Evolutionary conservation across 1,140 invertebrate genomes (phyloP).

Genomic region (Idris sp.): DNA sequence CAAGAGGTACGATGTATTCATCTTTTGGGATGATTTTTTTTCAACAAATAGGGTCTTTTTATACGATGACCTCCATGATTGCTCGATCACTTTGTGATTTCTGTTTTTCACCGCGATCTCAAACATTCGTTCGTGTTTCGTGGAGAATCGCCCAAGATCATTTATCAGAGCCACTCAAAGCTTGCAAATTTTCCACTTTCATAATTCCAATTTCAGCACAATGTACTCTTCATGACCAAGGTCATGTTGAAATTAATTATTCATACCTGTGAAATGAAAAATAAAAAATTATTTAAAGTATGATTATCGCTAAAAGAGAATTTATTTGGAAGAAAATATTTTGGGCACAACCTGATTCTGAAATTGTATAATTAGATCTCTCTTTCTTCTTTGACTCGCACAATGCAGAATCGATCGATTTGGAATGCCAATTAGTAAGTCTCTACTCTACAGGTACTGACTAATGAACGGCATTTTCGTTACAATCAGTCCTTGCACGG

Average conservation of each 20-base stretch:
- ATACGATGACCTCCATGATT: slow-evolving; percentile 44
- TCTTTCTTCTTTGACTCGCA: too few relatives aligned
- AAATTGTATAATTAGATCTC: slow-evolving; percentile 39
- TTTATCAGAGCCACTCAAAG: slow-evolving; percentile 44
- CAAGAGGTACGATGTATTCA: slow-evolving; percentile 72
- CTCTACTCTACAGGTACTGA: slow-evolving; percentile 20
- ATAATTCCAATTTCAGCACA: slow-evolving; percentile 12
- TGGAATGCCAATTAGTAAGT: slow-evolving; percentile 57
- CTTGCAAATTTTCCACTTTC: slow-evolving; percentile 25
- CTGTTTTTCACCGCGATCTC: slow-evolving; percentile 29
- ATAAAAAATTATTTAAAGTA: slow-evolving; percentile 18
- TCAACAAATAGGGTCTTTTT: slow-evolving; percentile 30
- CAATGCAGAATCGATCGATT: slow-evolving; percentile 50
- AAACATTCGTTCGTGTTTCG: slow-evolving; percentile 39
- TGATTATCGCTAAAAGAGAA: slow-evolving; percentile 3
- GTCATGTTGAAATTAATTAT: slow-evolving; percentile 30
- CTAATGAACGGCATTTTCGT: slow-evolving; percentile 54
- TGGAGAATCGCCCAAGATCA: slow-evolving; percentile 14
- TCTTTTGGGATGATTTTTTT: slow-evolving; percentile 48
- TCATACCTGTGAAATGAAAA: slow-evolving; percentile 13
- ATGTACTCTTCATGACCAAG: slow-evolving; percentile 25
- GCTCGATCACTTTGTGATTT: slow-evolving; percentile 43
- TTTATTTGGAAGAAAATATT: slow-evolving; percentile 5
- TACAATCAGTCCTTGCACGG: slow-evolving; percentile 45
- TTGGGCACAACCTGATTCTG: slow-evolving; percentile 39